Evolutionary conservation across 2,797 vertebrate genomes (phyloP), one percentile per base, ranked within the genome.

Genomic region (Phoxinus dragarum): DNA sequence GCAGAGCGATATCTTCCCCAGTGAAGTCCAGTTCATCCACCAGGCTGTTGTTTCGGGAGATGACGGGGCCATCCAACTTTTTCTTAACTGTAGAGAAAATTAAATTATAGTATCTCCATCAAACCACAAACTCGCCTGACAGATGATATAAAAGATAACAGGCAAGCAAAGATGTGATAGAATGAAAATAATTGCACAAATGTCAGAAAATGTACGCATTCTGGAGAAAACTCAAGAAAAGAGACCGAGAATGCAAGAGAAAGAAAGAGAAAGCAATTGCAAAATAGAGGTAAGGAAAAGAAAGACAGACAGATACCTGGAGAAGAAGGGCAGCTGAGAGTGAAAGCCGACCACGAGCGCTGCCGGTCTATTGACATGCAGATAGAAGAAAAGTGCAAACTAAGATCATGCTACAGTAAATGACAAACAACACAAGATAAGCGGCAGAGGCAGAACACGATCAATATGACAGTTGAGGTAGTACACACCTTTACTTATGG

Each of bases 11-110:
- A 85, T 97, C 96, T 88, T 97, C 97, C 0, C 90, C 90, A 61
- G 91, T 81, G 73, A 94, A 94, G 87, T 97, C 96, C 27, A 95
- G 94, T 82, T 97, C 97, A 6, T 97, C 97, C 0, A 92, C 93
- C 66, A 97, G 92, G 91, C 97, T 97, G 94, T 91, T 96, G 76
- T 94, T 93, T 8, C 94, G 90, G 21, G 95, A 96, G 86, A 97
- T 94, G 88, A 95, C 92, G 10, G 94, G 87, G 64, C 86, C 89
- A 9, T 94, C 92, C 3, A 81, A 75, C 56, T 84, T 93, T 89
- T 86, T 92, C 90, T 81, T 93, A 7, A 95, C 95, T 96, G 92
- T 31, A 16, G 19, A 67, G 27, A 21, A 78, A 38, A 67, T 8
- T 0, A 3, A 19, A 67, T 14, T 0, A 27, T 3, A 38, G 7